A percentile compares a stretch with the other conserved stretches of the same genome.
Evolutionary conservation across 2,113 vertebrate genomes (phyloP).

Genomic region (Guaruba guarouba): DNA sequence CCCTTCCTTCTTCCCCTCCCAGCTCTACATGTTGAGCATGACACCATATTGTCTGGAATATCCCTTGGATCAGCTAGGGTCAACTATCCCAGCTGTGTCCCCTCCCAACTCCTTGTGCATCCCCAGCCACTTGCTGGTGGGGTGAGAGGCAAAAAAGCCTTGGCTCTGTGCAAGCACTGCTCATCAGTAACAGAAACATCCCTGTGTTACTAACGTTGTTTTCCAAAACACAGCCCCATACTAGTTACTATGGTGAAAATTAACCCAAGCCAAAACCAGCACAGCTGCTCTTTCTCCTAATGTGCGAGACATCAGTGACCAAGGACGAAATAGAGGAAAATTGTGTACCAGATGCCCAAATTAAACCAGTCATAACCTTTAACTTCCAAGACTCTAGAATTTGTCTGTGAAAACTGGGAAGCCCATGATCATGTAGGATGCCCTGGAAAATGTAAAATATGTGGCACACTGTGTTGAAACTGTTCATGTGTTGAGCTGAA

Average conservation of each 20-base stretch:
- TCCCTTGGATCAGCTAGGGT: neutral
- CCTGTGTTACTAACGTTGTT: neutral
- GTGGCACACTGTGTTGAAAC: neutral
- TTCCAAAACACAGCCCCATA: neutral
- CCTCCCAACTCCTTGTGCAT: neutral
- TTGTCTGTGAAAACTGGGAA: neutral
- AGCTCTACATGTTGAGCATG: neutral
- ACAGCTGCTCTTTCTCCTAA: neutral
- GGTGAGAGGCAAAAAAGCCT: neutral
- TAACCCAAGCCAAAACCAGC: neutral
- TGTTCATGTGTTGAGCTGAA: neutral
- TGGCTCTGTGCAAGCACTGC: neutral
- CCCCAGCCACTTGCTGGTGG: fast-evolving
- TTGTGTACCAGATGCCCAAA: neutral
- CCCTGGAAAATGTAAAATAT: neutral
- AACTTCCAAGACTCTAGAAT: neutral
- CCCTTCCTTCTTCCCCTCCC: neutral
- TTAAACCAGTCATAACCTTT: neutral
- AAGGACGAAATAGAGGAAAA: neutral
- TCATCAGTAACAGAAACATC: neutral
- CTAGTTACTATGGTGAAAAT: neutral
- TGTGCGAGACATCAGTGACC: neutral
- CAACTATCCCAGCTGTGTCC: neutral
- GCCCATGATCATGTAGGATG: neutral
- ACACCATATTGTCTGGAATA: neutral